phyloP scores from a whole-genome alignment of 2,888 invertebrate genomes.

The Drosophila fungiperda region DNA sequence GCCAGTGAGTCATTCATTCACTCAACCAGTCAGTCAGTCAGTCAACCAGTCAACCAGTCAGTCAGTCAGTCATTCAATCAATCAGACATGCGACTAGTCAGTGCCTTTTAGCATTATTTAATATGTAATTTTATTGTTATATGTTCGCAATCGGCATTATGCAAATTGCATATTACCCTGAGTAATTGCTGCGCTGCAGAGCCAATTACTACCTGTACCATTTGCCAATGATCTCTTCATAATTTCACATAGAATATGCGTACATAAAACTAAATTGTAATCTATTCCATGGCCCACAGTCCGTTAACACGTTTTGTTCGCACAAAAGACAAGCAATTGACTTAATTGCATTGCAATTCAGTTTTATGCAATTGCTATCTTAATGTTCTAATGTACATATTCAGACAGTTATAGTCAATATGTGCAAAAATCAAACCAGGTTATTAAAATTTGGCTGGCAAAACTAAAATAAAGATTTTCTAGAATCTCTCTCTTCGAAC shows the following conservation, averaged over 20 bases:
- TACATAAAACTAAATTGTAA: conserved; percentile 6
- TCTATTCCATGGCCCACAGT: background rate
- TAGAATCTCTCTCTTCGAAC: background rate
- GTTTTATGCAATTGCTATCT: conserved; percentile 18
- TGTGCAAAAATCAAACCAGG: background rate
- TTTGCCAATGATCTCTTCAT: conserved; percentile 15
- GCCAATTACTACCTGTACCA: conserved; percentile 34
- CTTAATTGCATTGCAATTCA: conserved; percentile 8
- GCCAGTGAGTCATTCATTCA: conserved; percentile 43
- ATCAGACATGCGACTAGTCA: conserved; percentile 14
- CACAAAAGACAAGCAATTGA: conserved; percentile 7
- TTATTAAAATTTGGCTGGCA: background rate
- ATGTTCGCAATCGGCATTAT: conserved; percentile 64
- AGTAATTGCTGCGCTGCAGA: conserved; percentile 62
- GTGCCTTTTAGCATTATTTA: conserved; percentile 56
- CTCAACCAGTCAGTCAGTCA: conserved; percentile 10
- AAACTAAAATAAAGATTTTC: background rate
- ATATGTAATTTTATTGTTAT: conserved; percentile 79
- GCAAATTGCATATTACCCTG: conserved; percentile 68
- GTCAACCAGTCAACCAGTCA: conserved; percentile 12
- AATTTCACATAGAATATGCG: conserved; percentile 12
- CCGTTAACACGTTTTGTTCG: conserved; percentile 13
- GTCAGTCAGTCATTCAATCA: conserved; percentile 17
- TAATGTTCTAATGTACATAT: conserved; percentile 12
- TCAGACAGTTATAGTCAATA: background rate